phyloP scores from a whole-genome alignment of 2,113 vertebrate species.

The Lasiurus borealis region DNA sequence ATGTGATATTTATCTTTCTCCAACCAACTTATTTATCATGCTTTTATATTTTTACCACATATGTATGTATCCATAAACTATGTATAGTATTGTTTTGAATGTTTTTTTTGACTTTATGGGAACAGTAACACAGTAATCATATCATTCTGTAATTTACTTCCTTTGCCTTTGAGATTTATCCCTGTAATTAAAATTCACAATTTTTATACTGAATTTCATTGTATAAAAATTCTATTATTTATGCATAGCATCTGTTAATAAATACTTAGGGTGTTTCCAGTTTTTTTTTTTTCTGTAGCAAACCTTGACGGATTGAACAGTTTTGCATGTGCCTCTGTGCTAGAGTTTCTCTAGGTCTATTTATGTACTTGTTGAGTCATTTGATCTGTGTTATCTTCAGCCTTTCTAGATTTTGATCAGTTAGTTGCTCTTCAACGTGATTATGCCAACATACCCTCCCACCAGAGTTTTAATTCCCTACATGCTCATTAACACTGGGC shows the following conservation, averaged over 20 bases:
- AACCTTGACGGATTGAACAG: neutral
- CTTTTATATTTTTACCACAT: neutral
- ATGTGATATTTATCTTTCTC: no score
- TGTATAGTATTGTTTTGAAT: neutral
- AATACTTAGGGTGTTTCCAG: neutral
- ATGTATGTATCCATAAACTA: neutral
- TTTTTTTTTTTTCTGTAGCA: neutral
- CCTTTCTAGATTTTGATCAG: neutral
- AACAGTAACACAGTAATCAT: neutral
- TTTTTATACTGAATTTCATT: constrained; percentile 17
- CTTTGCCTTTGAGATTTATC: constrained; percentile 42
- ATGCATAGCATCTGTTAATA: neutral
- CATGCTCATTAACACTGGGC: neutral
- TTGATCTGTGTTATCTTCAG: neutral
- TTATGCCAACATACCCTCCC: neutral
- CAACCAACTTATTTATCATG: no score
- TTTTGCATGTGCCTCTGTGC: neutral
- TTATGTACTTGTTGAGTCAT: neutral
- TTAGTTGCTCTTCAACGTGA: neutral
- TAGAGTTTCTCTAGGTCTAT: neutral
- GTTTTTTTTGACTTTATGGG: constrained; percentile 28
- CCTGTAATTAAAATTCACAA: neutral
- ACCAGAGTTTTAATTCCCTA: neutral
- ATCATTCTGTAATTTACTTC: neutral
- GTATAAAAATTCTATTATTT: neutral